phyloP scores from a whole-genome alignment of 1,140 invertebrate genomes.

The Lethrus apterus region DNA sequence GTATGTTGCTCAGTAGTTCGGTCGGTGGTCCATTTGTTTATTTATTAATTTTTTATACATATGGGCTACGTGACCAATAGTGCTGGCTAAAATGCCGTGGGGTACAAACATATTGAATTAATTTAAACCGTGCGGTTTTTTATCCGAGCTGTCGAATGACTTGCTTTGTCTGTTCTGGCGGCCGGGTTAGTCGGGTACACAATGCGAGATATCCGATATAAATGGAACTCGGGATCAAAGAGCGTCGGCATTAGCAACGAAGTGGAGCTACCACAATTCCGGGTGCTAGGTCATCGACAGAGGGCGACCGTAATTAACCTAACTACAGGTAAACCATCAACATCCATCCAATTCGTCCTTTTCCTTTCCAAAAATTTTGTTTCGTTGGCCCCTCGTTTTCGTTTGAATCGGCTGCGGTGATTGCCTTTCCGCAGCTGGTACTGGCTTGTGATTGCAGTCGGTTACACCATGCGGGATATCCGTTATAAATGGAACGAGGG shows the following conservation, averaged over 20 bases:
- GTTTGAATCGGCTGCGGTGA: conserved; percentile 22
- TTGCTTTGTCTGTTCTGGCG: conserved; percentile 55
- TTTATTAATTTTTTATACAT: no score
- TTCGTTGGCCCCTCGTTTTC: conserved; percentile 5
- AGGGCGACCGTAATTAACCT: conserved; percentile 85
- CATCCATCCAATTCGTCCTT: conserved; percentile 34
- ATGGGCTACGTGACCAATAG: no score
- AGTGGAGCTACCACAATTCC: conserved; percentile 90
- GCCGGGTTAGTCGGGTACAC: conserved; percentile 83
- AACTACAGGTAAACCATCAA: conserved; percentile 82
- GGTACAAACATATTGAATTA: no score
- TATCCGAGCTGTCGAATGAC: conserved; percentile 31
- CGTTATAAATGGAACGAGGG: conserved; percentile 93
- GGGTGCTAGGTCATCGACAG: conserved; percentile 87
- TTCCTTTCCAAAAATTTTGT: conserved; percentile 9
- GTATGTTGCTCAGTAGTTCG: no score
- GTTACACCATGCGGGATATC: conserved; percentile 95
- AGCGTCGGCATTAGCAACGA: conserved; percentile 87
- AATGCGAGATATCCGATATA: conserved; percentile 95
- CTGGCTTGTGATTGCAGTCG: conserved; percentile 64
- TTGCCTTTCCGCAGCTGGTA: conserved; percentile 21
- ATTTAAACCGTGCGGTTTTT: no score
- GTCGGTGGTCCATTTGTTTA: no score
- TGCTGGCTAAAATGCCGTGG: no score
- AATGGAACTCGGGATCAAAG: conserved; percentile 81